A percentile compares a stretch with the other conserved stretches of the same genome.
These are phyloP conservation scores for Thelaira solivaga DNA, from an alignment of 2,888 invertebrate genomes.

Conservation along the genomic window DNA sequence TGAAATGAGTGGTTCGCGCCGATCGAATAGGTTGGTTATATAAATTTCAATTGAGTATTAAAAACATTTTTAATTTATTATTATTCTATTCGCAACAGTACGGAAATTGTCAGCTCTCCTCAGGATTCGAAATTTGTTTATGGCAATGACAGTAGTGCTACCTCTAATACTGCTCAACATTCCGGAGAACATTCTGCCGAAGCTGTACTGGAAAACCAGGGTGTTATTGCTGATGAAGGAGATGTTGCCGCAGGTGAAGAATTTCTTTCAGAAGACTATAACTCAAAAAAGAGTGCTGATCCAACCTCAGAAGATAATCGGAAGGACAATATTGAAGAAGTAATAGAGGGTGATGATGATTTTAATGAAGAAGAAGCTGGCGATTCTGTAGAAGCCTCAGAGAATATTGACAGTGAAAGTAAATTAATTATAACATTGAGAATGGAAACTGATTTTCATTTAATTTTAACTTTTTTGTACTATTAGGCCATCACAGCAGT, in stretches of 20 bases:
- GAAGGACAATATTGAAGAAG: slow-evolving; percentile 50
- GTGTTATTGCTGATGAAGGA: slow-evolving; percentile 61
- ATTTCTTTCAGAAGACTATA: slow-evolving; percentile 79
- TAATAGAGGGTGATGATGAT: slow-evolving; percentile 72
- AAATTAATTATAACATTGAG: too few relatives aligned
- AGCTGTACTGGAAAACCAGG: slow-evolving; percentile 63
- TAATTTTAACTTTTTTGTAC: not conserved
- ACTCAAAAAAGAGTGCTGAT: slow-evolving; percentile 74
- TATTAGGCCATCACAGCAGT: slow-evolving; percentile 71
- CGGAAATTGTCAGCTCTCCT: slow-evolving; percentile 81
- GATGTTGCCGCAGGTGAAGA: slow-evolving; percentile 78
- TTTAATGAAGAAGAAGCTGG: slow-evolving; percentile 76
- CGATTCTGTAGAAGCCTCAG: slow-evolving; percentile 67
- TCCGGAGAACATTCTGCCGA: slow-evolving; percentile 58
- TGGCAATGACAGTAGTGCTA: slow-evolving; percentile 79
- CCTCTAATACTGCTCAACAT: slow-evolving; percentile 44
- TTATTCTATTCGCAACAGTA: too few relatives aligned
- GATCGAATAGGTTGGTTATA: slow-evolving; percentile 69
- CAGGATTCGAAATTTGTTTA: slow-evolving; percentile 84
- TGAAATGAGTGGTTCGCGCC: slow-evolving; percentile 80
- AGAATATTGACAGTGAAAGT: slow-evolving; percentile 72
- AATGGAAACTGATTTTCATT: not conserved
- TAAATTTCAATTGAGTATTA: not conserved
- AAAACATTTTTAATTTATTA: too few relatives aligned
- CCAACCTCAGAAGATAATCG: slow-evolving; percentile 76